Evolutionary conservation across 2,888 invertebrate genomes (phyloP).

Genomic region (Byasa hedistus): DNA sequence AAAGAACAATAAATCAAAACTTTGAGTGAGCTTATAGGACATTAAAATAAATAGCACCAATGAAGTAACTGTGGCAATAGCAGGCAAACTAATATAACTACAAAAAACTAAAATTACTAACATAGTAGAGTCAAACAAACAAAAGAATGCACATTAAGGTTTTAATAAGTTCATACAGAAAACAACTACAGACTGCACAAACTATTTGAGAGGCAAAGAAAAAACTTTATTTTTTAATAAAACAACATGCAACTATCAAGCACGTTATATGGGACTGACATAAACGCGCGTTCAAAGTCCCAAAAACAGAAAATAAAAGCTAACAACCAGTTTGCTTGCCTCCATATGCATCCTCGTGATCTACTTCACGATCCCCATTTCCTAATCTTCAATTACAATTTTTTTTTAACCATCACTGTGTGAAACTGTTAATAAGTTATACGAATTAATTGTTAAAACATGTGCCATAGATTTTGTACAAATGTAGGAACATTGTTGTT

Average conservation of each 20-base stretch:
- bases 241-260: too few species aligned
- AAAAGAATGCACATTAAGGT: background rate
- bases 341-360: constrained; percentile 78
- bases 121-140: constrained; percentile 20
- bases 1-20: too few species aligned
- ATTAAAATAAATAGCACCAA: background rate
- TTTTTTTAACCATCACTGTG: constrained; percentile 67
- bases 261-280: too few species aligned
- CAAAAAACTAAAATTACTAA: constrained; percentile 1
- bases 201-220: constrained; percentile 18
- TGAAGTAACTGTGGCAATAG: constrained; percentile 10
- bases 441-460: constrained; percentile 38
- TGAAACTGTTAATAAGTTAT: constrained; percentile 71
- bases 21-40: too few species aligned
- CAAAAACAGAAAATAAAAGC: constrained; percentile 41
- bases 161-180: constrained; percentile 4
- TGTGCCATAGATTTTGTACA: constrained; percentile 45
- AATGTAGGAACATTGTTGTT: constrained; percentile 12
- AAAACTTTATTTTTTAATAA: background rate
- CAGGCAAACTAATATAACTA: constrained; percentile 4
- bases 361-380: constrained; percentile 56
- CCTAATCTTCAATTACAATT: constrained; percentile 45
- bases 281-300: background rate
- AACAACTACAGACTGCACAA: constrained; percentile 15
- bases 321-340: constrained; percentile 66